These are phyloP conservation scores for Halcyon senegalensis DNA, from an alignment of 2,113 vertebrate species.

Conservation along the genomic window DNA sequence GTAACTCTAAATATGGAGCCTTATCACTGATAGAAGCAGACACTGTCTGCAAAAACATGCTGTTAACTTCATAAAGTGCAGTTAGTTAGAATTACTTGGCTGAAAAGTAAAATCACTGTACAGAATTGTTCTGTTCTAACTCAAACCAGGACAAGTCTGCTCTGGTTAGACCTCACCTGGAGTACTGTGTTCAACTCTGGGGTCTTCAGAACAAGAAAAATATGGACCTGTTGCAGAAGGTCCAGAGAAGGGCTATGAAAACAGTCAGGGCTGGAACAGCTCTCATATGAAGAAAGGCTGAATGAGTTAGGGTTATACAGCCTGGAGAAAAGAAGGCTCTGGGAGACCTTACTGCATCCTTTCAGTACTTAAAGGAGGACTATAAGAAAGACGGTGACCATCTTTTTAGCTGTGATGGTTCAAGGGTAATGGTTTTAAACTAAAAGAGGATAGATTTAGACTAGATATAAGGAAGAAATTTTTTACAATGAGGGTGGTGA, in stretches of 20 bases:
- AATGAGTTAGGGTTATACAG: neutral
- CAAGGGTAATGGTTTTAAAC: neutral
- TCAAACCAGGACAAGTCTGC: no score
- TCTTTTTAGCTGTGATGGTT: neutral
- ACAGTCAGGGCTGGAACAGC: neutral
- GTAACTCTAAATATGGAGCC: no score
- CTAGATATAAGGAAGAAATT: neutral
- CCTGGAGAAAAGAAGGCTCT: neutral
- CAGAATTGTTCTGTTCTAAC: no score
- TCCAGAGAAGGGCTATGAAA: neutral
- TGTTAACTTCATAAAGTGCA: no score
- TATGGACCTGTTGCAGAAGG: neutral
- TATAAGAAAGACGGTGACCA: neutral
- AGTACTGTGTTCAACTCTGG: neutral
- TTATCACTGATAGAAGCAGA: no score
- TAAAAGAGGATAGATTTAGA: neutral
- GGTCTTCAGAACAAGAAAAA: neutral
- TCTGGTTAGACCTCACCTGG: neutral
- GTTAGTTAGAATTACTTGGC: no score
- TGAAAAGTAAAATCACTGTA: no score
- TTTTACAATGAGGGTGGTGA: neutral
- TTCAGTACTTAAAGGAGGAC: neutral
- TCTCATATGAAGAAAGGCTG: neutral
- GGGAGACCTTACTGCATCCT: neutral
- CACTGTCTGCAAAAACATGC: no score